These are phyloP conservation scores for Ichneumon xanthorius DNA, from an alignment of 2,888 invertebrate species.

Conservation along the genomic window DNA sequence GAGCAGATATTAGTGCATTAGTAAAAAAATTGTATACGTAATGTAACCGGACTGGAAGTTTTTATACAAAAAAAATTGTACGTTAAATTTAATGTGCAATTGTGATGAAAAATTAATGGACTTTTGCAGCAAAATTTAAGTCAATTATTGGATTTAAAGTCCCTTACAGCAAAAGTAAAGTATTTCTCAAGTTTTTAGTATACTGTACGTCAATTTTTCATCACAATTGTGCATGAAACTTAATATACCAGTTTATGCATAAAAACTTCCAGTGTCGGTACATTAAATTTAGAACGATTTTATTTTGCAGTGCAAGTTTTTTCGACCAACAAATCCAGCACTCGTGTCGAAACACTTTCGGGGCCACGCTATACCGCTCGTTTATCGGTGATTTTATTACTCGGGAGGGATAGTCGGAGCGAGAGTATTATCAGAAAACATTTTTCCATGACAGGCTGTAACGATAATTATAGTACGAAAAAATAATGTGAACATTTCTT, in stretches of 20 bases:
- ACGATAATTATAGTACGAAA: conserved; percentile 41
- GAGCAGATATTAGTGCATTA: too few species aligned
- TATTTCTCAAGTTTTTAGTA: neutral
- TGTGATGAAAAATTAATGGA: neutral
- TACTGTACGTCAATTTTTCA: neutral
- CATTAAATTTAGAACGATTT: neutral
- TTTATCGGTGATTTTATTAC: conserved; percentile 23
- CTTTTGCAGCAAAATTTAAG: neutral
- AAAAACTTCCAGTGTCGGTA: neutral
- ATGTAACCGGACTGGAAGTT: too few species aligned
- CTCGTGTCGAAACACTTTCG: neutral
- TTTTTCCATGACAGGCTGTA: conserved; percentile 66
- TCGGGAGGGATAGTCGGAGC: neutral
- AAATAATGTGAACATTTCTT: conserved; percentile 4
- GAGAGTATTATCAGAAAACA: conserved; percentile 44
- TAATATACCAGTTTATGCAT: neutral
- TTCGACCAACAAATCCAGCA: neutral
- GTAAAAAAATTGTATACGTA: too few species aligned
- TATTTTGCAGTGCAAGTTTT: neutral
- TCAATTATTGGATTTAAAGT: neutral
- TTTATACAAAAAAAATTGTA: too few species aligned
- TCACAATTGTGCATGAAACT: neutral
- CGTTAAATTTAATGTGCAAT: too few species aligned
- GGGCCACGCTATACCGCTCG: conserved; percentile 22
- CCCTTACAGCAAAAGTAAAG: neutral